Evolutionary conservation across 1,140 invertebrate species (phyloP).

Genomic region (Drosophila nebulosa): DNA sequence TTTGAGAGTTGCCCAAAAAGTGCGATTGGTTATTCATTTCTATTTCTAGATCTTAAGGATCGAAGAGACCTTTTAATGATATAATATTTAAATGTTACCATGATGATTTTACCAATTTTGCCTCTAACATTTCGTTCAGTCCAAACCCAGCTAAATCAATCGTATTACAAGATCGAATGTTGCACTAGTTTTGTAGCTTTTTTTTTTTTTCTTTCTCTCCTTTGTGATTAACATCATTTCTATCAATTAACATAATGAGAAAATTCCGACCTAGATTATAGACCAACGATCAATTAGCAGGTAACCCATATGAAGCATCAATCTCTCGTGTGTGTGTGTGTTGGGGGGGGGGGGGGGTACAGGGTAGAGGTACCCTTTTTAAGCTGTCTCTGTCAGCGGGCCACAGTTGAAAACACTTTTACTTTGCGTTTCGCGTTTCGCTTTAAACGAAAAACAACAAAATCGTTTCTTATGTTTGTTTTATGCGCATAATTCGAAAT

Average conservation of each 20-base stretch:
- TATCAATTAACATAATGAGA: conserved; percentile 36
- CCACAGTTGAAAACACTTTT: conserved; percentile 45
- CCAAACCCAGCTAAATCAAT: background rate
- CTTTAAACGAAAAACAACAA: conserved; percentile 47
- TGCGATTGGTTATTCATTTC: too few relatives aligned
- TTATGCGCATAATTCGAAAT: conserved; percentile 65
- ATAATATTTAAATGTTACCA: too few relatives aligned
- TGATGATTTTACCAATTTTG: too few relatives aligned
- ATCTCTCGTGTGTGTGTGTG: too few relatives aligned
- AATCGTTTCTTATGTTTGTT: conserved; percentile 53
- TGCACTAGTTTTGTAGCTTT: background rate
- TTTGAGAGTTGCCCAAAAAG: too few relatives aligned
- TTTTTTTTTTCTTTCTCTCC: background rate
- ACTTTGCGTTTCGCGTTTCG: conserved; percentile 54
- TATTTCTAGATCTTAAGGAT: too few relatives aligned
- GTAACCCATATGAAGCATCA: background rate
- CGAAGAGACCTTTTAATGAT: too few relatives aligned
- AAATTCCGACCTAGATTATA: conserved; percentile 1
- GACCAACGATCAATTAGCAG: conserved; percentile 33
- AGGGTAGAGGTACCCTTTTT: too few relatives aligned
- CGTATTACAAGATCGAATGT: background rate
- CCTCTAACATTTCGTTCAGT: background rate
- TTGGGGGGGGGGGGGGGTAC: too few relatives aligned
- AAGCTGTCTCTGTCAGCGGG: conserved; percentile 3
- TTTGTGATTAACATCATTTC: conserved; percentile 2